Percentiles rank a stretch among this genome's conserved stretches.
phyloP scores from a whole-genome alignment of 2,113 vertebrate genomes.

The Pseudopodoces humilis region DNA sequence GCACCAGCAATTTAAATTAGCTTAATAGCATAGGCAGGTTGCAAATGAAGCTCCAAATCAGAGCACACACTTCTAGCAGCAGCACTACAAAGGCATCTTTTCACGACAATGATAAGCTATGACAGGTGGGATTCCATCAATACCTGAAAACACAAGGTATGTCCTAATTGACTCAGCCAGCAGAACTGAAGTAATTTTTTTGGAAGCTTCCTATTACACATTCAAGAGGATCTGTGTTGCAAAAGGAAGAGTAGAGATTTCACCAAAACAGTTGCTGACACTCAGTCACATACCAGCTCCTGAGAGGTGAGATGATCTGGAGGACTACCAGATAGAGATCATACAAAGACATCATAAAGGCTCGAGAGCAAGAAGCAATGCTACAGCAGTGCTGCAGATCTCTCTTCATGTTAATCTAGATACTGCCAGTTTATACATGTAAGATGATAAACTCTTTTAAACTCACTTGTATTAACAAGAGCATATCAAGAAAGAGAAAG shows the following conservation, averaged over 20 bases:
- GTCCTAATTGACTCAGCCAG: background rate
- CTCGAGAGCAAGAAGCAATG: background rate
- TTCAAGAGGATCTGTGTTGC: background rate
- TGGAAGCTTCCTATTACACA: background rate
- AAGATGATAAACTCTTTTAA: background rate
- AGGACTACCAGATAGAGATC: background rate
- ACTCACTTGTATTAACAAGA: background rate
- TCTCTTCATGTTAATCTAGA: background rate
- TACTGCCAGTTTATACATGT: background rate
- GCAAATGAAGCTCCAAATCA: background rate
- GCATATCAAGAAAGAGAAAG: background rate
- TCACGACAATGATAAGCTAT: background rate
- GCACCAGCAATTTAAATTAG: background rate
- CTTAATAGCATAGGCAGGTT: background rate
- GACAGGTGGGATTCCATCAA: background rate
- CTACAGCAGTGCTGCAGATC: background rate
- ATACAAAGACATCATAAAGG: background rate
- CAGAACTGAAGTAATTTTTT: background rate
- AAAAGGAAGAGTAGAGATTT: background rate
- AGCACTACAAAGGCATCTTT: background rate
- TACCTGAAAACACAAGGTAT: background rate
- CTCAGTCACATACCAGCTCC: background rate
- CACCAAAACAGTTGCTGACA: background rate
- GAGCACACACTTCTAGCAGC: background rate
- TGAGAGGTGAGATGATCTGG: background rate